Evolutionary conservation across 1,140 invertebrate species (phyloP), one percentile per base, ranked within the genome.

Genomic region (Bemisia tabaci): DNA sequence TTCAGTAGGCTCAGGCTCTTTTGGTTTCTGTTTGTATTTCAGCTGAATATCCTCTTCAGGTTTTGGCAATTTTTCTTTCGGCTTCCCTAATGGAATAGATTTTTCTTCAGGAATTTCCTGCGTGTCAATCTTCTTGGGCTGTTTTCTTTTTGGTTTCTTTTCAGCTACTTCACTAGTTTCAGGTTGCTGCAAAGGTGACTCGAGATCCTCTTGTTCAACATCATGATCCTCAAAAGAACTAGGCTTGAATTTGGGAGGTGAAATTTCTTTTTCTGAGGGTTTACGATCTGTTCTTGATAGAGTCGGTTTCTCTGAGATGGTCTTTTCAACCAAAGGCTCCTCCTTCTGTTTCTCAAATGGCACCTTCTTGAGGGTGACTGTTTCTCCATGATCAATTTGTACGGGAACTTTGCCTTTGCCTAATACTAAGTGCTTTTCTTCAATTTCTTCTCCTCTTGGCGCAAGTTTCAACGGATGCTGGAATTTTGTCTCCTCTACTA

Each of bases 21-120:
- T 12, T 2, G 24, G 24, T 22, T 39, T 39, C 23, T 65, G 63
- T 33, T 65, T 65, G 23, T 65, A 65, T 65, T 65, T 65, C 26
- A 65, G 27, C 2, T 65, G 27, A 17, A 65, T 65, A 65, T 64
- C 73, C 70, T 78, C 74, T 64, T 77, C 69, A 67, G 69, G 68
- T 63, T 74, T 68, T 67, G 73, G 67, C 23, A 71, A 67, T 65
- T 76, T 75, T 67, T 79, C 74, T 65, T 77, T 72, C 26, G 72
- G 70, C 67, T 76, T 76, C 11, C 74, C 74, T 2, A 69, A 58
- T 0, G 76, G 82, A 2, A 82, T 72, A 9, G 73, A 73, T 69
- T 76, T 73, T 65, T 78, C 75, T 68, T 81, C 78, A 2, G 75
- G 75, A 59, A 75, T 74, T 11, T 76, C 75, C 59, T 64, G 9